These are phyloP conservation scores for Drosophila yakuba DNA, from an alignment of 1,140 invertebrate genomes.

Conservation along the genomic window DNA sequence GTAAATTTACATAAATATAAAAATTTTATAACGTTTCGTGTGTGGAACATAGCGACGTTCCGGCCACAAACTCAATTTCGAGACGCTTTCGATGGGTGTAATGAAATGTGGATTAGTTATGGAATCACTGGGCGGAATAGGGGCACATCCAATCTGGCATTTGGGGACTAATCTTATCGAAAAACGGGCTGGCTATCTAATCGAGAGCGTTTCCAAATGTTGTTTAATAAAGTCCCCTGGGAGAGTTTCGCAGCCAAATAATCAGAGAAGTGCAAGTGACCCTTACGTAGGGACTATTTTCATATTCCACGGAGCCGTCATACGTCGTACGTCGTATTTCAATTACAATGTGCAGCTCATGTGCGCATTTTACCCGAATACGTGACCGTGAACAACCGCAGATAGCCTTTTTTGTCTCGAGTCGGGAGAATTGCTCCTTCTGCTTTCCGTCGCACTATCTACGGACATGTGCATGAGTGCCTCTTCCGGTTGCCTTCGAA, in stretches of 20 bases:
- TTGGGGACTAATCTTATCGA: conserved; percentile 21
- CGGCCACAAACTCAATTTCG: conserved; percentile 28
- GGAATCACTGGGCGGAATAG: not conserved
- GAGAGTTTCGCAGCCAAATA: not conserved
- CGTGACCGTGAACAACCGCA: conserved; percentile 19
- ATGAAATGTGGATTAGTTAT: conserved; percentile 8
- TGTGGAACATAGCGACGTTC: conserved; percentile 18
- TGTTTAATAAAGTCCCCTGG: not conserved
- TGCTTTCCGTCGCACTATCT: not conserved
- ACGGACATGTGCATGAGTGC: conserved; percentile 17
- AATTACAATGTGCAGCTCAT: conserved; percentile 18
- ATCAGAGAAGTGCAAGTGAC: not conserved
- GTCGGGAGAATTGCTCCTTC: not conserved
- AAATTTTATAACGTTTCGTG: conserved; percentile 56
- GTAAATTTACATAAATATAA: conserved; percentile 69
- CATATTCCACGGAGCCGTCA: not conserved
- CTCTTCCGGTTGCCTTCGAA: conserved; percentile 24
- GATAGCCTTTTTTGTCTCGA: conserved; percentile 14
- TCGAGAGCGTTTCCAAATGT: not conserved
- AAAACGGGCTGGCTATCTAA: conserved; percentile 9
- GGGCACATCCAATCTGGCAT: conserved; percentile 13
- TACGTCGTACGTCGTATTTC: conserved; percentile 31
- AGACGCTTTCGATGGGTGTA: conserved; percentile 5
- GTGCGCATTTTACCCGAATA: not conserved
- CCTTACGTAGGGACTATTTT: not conserved